phyloP scores from a whole-genome alignment of 1,140 invertebrate genomes.

The Drosophila oshimai region DNA sequence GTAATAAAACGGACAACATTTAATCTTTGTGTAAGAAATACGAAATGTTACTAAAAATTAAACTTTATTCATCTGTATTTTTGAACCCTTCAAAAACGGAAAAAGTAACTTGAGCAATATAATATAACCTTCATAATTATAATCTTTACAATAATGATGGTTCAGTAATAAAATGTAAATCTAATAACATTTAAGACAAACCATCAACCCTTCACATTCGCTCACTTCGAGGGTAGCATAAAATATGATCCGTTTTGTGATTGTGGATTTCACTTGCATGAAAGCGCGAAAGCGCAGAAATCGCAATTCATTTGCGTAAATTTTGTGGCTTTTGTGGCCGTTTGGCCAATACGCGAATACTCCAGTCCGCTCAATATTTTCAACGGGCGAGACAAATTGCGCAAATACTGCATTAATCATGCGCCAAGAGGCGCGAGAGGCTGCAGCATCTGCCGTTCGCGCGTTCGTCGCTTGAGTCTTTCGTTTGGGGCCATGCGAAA shows the following conservation, averaged over 20 bases:
- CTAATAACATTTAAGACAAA: neutral
- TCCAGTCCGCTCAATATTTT: slow-evolving; percentile 45
- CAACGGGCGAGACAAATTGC: slow-evolving; percentile 59
- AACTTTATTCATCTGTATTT: too few species aligned
- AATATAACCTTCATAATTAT: too few species aligned
- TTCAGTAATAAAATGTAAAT: too few species aligned
- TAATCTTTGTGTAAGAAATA: too few species aligned
- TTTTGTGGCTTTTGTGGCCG: slow-evolving; percentile 28
- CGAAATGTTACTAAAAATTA: too few species aligned
- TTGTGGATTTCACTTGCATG: slow-evolving; percentile 46
- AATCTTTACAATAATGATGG: too few species aligned
- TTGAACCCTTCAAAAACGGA: too few species aligned
- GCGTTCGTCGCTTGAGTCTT: slow-evolving; percentile 73
- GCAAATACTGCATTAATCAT: slow-evolving; percentile 69
- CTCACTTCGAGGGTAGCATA: neutral
- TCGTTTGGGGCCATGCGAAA: slow-evolving; percentile 41
- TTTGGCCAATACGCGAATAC: neutral
- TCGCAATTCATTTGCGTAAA: slow-evolving; percentile 71
- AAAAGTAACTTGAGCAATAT: too few species aligned
- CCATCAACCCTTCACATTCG: neutral
- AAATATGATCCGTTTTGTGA: slow-evolving; percentile 9
- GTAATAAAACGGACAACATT: too few species aligned
- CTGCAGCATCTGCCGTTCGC: neutral
- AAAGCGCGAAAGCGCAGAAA: slow-evolving; percentile 55
- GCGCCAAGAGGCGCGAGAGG: slow-evolving; percentile 8